Base-by-base conservation (phyloP, 1,140 invertebrate genomes). In the Diploscapter pachys region DNA sequence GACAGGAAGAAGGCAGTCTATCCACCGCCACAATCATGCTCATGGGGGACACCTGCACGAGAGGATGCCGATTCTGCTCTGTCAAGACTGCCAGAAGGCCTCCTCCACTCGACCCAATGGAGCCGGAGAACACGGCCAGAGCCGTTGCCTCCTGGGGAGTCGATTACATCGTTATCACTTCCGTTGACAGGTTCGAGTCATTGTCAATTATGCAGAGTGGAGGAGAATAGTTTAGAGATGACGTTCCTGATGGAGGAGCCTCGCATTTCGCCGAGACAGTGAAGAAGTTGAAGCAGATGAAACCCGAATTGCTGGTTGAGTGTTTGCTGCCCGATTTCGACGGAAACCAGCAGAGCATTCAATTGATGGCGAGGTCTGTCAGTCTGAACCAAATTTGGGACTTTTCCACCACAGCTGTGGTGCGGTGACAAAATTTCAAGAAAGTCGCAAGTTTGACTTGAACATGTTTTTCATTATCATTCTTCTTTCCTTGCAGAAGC, bases 161-260 rank as follows among this genome's bases (percentile, higher is more conserved):
- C 6, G 93, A 96, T 85, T 99, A 99, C 88, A 91, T 99, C 75
- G 96, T 99, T 48, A 87, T 99, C 3, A 99, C 97, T 3, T 98
- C 95, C 11, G 96, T 99, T 0, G 96, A 99, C 87, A 89, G 97
- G 86, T 96, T 98, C 89, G 94, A 91, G 92, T 81, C 79, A 53
- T 63, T 65, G 11, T 61, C 11, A 31, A 61, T 80, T 82, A 31
- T 31, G 31, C 31, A 31, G 31, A 31, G 31, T 31, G 31, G 31
- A 31, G 31, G 31, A 31, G 31, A 31, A 31, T 31, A 31, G 31
- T 31, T 77, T 50, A 85, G 83, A 71, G 83, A 85, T 72, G 83
- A 85, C 69, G 69, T 85, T 31, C 59, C 78, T 13, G 82, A 83
- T 66, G 83, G 82, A 11, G 83, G 84, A 3, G 81, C 84, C 50